Percentiles rank a stretch among this genome's conserved stretches.
Conservation (phyloP, 2,797 vertebrate genomes). For the Urosaurus nigricauda region DNA sequence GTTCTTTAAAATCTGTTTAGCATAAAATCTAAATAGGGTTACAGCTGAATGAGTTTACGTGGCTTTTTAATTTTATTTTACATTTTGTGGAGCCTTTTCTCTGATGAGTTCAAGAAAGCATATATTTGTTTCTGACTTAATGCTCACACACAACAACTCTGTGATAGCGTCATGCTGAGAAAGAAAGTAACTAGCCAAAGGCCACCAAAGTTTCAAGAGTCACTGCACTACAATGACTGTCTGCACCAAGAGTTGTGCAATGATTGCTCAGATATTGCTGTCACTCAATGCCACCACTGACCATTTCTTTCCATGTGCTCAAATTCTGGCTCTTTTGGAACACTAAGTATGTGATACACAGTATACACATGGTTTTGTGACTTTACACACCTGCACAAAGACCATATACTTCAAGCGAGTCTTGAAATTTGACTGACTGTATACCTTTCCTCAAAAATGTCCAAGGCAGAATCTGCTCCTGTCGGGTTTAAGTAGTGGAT, state of each 20-base stretch:
- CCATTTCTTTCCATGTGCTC: neutral
- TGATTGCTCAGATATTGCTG: neutral
- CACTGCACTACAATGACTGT: neutral
- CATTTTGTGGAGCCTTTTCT: too few species aligned
- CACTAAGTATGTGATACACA: neutral
- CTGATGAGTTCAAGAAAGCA: too few species aligned
- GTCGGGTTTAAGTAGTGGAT: conserved; percentile 33
- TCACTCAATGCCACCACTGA: neutral
- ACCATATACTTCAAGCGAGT: too few species aligned
- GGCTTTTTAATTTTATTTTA: neutral
- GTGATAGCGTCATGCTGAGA: too few species aligned
- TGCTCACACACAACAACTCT: too few species aligned
- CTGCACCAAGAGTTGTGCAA: neutral
- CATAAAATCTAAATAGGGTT: neutral
- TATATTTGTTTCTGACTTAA: too few species aligned
- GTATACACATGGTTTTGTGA: conserved; percentile 30
- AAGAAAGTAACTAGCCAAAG: neutral
- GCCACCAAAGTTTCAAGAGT: neutral
- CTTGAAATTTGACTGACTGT: neutral
- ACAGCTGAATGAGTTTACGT: neutral
- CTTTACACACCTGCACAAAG: neutral
- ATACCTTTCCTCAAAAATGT: conserved; percentile 22
- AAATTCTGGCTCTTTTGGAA: neutral
- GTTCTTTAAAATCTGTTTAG: neutral
- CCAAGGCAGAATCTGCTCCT: neutral